Conservation (phyloP, 2,113 vertebrate species). For the Macrotus californicus region DNA sequence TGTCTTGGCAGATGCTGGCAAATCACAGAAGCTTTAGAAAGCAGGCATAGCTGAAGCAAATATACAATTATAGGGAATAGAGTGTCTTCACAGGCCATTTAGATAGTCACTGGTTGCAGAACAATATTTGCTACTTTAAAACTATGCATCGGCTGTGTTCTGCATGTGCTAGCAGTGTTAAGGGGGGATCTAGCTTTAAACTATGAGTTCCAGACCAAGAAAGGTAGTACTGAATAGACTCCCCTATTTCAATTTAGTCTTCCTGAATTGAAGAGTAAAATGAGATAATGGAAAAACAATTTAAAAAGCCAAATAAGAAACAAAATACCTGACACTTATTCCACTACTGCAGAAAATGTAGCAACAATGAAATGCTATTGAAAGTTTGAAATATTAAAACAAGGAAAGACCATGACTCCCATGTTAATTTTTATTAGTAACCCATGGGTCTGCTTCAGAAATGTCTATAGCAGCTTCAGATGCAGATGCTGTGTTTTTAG, state of each 20-base stretch:
- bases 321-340: not conserved
- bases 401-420: not conserved
- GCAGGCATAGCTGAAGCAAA: constrained; percentile 53
- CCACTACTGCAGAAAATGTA: not conserved
- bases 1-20: constrained; percentile 45
- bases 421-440: not conserved
- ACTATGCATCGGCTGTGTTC: not conserved
- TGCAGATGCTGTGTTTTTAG: not conserved
- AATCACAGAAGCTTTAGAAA: constrained; percentile 49
- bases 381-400: not conserved
- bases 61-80: constrained; percentile 35
- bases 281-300: not conserved
- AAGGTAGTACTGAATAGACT: not conserved
- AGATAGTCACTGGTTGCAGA: not conserved
- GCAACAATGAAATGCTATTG: not conserved
- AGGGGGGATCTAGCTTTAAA: not conserved
- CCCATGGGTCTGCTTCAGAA: not conserved
- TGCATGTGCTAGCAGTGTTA: not conserved
- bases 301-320: not conserved
- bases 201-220: not conserved
- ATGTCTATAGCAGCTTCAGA: not conserved
- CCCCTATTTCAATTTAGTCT: not conserved
- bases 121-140: constrained; percentile 36
- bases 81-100: constrained; percentile 26
- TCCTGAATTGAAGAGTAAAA: not conserved